These are phyloP conservation scores for Dendronephthya gigantea DNA, from an alignment of 64 coral and sea anemone genomes.

Conservation along the genomic window DNA sequence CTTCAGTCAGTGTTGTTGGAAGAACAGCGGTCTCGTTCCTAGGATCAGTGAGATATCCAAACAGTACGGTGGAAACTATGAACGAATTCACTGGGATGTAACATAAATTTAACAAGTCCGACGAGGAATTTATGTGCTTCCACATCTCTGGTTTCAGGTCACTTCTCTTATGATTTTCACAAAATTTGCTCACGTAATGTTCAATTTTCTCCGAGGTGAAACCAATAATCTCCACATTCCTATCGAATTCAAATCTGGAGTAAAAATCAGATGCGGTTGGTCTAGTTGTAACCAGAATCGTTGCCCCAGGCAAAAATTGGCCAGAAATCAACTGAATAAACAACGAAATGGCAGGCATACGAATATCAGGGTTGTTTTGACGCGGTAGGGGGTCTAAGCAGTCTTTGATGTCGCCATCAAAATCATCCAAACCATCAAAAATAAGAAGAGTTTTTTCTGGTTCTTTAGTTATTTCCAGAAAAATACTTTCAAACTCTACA, in stretches of 20 bases:
- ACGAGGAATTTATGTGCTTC: neutral
- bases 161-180: neutral
- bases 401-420: neutral
- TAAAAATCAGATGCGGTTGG: neutral
- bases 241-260: neutral
- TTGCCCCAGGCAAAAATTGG: neutral
- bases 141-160: neutral
- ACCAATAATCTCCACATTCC: conserved; percentile 13
- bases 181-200: conserved; percentile 8
- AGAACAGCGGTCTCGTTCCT: neutral
- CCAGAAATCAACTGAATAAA: neutral
- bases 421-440: neutral
- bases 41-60: neutral
- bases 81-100: no score
- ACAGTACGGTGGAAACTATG: no score
- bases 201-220: neutral
- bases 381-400: neutral
- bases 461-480: neutral
- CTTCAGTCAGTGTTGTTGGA: neutral
- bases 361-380: neutral
- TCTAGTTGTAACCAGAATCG: neutral
- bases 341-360: neutral
- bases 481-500: neutral
- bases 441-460: neutral
- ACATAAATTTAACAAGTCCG: neutral